Evolutionary conservation across 2,888 invertebrate species (phyloP).

Genomic region (Lycia hirtaria): DNA sequence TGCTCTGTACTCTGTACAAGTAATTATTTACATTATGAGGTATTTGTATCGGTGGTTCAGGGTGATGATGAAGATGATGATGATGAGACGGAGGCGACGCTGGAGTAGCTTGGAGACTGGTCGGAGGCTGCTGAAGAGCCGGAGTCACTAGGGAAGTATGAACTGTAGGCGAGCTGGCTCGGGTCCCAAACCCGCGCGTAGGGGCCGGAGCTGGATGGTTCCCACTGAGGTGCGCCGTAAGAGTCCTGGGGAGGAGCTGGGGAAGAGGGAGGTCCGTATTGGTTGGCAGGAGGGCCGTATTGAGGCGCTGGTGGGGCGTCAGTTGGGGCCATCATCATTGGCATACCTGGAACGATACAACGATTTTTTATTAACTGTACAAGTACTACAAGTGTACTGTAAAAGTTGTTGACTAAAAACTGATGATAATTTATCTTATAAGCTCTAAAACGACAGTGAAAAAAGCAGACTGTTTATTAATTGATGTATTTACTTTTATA

Average conservation of each 20-base stretch:
- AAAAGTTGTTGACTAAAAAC: no score
- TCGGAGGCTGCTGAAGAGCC: slow-evolving; percentile 84
- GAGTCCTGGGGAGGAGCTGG: slow-evolving; percentile 88
- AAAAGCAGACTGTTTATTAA: no score
- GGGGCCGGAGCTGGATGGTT: slow-evolving; percentile 89
- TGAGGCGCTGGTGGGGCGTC: slow-evolving; percentile 86
- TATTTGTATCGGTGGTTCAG: slow-evolving; percentile 57
- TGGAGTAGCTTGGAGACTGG: slow-evolving; percentile 80
- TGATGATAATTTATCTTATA: no score
- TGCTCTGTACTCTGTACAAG: slow-evolving; percentile 60
- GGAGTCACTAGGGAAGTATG: slow-evolving; percentile 89
- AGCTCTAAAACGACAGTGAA: no score
- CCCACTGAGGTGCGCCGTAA: slow-evolving; percentile 89
- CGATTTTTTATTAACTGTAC: not conserved
- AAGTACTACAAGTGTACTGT: not conserved
- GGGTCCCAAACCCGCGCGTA: slow-evolving; percentile 92
- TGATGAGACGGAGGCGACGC: slow-evolving; percentile 78
- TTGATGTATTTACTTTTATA: no score
- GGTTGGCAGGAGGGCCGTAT: slow-evolving; percentile 89
- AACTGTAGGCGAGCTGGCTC: slow-evolving; percentile 89
- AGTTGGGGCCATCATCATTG: slow-evolving; percentile 89
- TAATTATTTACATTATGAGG: slow-evolving; percentile 58
- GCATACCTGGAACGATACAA: slow-evolving; percentile 85
- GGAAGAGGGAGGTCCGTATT: slow-evolving; percentile 81
- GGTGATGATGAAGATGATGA: slow-evolving; percentile 63